Conservation (phyloP, 2,888 invertebrate species). For the Pasiphila rectangulata region DNA sequence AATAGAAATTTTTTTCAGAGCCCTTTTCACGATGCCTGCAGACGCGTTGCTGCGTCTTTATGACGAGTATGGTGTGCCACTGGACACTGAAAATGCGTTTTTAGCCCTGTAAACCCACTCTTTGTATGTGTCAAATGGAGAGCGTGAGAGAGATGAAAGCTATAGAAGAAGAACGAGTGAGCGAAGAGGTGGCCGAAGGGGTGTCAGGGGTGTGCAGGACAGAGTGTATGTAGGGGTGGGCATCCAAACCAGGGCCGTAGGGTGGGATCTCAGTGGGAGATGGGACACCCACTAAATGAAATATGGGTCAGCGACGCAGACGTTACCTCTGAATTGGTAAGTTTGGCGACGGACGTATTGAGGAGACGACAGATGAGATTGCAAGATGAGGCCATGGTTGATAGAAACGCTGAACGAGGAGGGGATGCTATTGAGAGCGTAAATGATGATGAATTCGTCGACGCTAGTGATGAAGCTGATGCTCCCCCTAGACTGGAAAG, state of each 20-base stretch:
- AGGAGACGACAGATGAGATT: slow-evolving; percentile 11
- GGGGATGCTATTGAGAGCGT: slow-evolving; percentile 5
- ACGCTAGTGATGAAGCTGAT: neutral
- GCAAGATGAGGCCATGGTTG: slow-evolving; percentile 5
- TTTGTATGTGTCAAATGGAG: neutral
- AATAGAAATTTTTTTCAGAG: slow-evolving; percentile 7
- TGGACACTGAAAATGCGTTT: slow-evolving; percentile 1
- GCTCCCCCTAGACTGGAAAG: neutral
- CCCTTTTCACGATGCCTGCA: neutral
- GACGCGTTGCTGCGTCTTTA: neutral
- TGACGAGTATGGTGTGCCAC: slow-evolving; percentile 5
- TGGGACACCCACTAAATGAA: slow-evolving; percentile 16
- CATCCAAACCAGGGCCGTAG: slow-evolving; percentile 2
- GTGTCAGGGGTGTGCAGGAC: slow-evolving; percentile 7
- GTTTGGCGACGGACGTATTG: slow-evolving; percentile 15
- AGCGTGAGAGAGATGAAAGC: slow-evolving; percentile 1
- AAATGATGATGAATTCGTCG: slow-evolving; percentile 3
- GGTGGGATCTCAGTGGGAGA: slow-evolving; percentile 8
- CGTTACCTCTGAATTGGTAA: slow-evolving; percentile 13
- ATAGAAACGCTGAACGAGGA: slow-evolving; percentile 8
- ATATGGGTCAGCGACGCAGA: slow-evolving; percentile 13
- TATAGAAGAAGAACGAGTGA: slow-evolving; percentile 1
- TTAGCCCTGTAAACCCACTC: slow-evolving; percentile 2
- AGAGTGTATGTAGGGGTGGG: slow-evolving; percentile 4
- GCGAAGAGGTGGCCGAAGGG: slow-evolving; percentile 7